Evolutionary conservation across 2,113 vertebrate species (phyloP).

Genomic region (Nanger granti): DNA sequence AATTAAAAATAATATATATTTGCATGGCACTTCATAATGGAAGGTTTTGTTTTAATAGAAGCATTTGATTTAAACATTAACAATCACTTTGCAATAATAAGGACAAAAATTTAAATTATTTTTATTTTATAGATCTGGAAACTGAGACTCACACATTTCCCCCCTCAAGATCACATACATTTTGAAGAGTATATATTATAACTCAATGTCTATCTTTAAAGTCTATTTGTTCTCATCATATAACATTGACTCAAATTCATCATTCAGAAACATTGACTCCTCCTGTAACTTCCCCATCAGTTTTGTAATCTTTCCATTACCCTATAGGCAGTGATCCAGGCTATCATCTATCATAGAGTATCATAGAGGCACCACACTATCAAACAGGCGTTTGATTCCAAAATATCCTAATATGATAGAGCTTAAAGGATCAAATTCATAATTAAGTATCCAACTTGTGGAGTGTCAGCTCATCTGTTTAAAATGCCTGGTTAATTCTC

Average conservation of each 20-base stretch:
- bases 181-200: not conserved
- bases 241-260: not conserved
- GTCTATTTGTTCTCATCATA: not conserved
- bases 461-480: not conserved
- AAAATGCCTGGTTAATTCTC: not conserved
- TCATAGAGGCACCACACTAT: not conserved
- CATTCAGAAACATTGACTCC: not conserved
- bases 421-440: not conserved
- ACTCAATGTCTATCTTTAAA: not conserved
- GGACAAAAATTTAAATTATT: not conserved
- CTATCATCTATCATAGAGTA: not conserved
- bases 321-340: not conserved
- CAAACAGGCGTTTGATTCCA: not conserved
- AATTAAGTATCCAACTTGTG: slow-evolving; percentile 1
- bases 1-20: not conserved
- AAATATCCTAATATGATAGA: not conserved
- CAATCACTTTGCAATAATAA: not conserved
- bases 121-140: not conserved
- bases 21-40: not conserved
- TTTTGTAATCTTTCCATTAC: not conserved
- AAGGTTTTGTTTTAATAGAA: not conserved
- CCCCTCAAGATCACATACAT: not conserved
- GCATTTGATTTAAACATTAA: not conserved
- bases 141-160: not conserved
- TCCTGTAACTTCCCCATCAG: not conserved